A percentile compares a stretch with the other conserved stretches of the same genome.
These are phyloP conservation scores for Chironomus striatipennis DNA, from an alignment of 1,140 invertebrate genomes.

Conservation along the genomic window DNA sequence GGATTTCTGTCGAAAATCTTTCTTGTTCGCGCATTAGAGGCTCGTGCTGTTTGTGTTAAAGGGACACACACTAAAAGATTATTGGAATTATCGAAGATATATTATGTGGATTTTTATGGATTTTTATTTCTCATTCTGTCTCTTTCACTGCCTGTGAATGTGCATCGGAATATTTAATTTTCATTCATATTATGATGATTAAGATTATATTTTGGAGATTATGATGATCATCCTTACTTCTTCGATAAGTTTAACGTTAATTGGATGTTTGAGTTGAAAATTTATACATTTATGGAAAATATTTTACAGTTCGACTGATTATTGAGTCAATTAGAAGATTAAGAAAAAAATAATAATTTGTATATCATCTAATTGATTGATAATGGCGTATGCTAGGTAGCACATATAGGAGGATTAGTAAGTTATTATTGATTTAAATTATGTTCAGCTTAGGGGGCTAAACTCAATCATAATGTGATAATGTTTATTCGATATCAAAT, in stretches of 20 bases:
- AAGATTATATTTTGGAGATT: background rate
- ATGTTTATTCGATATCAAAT: no score
- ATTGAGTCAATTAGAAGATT: no score
- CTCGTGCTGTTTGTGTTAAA: background rate
- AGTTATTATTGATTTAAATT: no score
- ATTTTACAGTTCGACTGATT: no score
- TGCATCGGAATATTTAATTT: background rate
- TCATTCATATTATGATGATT: background rate
- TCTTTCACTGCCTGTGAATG: background rate
- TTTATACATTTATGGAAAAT: no score
- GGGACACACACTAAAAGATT: background rate
- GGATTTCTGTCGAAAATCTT: background rate
- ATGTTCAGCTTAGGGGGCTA: no score
- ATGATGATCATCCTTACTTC: slow-evolving; percentile 1
- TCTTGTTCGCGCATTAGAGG: slow-evolving; percentile 17
- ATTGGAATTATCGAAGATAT: slow-evolving; percentile 6
- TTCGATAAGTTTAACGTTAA: background rate
- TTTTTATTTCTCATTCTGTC: background rate
- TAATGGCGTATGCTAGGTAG: no score
- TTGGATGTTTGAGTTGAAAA: background rate
- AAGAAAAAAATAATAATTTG: no score
- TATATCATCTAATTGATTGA: no score
- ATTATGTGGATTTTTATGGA: background rate
- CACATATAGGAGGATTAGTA: no score
- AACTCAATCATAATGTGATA: no score